Evolutionary conservation across 1,140 invertebrate species (phyloP), one percentile per base, ranked within the genome.

Genomic region (Zaprionus gabonicus): DNA sequence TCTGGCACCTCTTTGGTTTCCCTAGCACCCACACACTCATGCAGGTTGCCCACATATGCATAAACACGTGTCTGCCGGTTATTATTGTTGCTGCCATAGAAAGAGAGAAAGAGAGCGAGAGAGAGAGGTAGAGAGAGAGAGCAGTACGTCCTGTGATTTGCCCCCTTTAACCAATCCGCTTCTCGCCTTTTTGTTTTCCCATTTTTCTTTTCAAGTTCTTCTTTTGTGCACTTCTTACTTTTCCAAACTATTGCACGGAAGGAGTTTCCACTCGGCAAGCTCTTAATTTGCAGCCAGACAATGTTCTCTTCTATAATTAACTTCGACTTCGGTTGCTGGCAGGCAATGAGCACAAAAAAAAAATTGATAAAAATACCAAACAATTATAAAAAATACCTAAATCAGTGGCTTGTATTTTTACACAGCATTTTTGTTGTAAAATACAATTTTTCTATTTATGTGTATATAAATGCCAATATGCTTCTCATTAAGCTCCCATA

Each of bases 1-100:
- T 3, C 25, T 20, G 15, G 7, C 41, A n/a, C 7, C 41, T 10
- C n/a, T 17, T 41, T 41, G 38, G 38, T 7, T 28, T 10, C 17
- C 62, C n/a, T 44, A 49, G 36, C 38, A 28, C n/a, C 10, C 41
- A 56, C 38, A 28, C 67, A 78, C 27, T 10, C 34, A 5, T 23
- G 55, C 20, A 20, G 9, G 28, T 51, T 76, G 62, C 44, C 63
- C 80, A 71, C 56, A 86, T 86, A 85, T 85, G 82, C 82, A 85
- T 76, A 84, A 81, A 70, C 82, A 85, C 78, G 82, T 81, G 73
- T 78, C 60, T 65, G 53, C 28, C 57, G 17, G 53, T 71, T 71
- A 63, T 79, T 79, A 71, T 70, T 70, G 77, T 41, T 67, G 57
- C 63, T 38, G 41, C 25, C 38, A 20, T 20, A 3, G 41, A 7